Conservation (phyloP, 2,888 invertebrate species). For the Cosmia pyralina region DNA sequence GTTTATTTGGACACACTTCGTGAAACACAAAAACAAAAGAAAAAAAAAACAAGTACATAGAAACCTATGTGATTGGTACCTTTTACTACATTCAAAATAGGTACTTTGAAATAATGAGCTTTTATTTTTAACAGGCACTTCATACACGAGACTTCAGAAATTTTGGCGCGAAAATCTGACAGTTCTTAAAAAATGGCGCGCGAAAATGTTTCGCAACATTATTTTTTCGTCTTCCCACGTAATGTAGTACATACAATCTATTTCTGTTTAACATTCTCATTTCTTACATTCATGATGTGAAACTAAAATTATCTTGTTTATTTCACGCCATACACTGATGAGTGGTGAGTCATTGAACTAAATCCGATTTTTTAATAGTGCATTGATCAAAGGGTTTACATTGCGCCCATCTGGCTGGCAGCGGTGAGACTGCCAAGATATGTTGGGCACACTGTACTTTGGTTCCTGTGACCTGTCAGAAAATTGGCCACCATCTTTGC, state of each 20-base stretch:
- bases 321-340: constrained; percentile 8
- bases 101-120: too few relatives aligned
- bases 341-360: constrained; percentile 40
- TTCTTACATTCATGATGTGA: constrained; percentile 4
- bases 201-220: constrained; percentile 5
- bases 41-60: too few relatives aligned
- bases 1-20: too few relatives aligned
- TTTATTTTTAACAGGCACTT: too few relatives aligned
- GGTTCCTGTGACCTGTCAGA: background rate
- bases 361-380: constrained; percentile 23
- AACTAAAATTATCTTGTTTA: constrained; percentile 42
- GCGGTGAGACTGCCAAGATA: constrained; percentile 15
- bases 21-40: too few relatives aligned
- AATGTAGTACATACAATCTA: constrained; percentile 24
- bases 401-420: background rate
- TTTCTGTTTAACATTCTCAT: constrained; percentile 37
- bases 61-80: too few relatives aligned
- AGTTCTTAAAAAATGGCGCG: constrained; percentile 29
- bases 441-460: constrained; percentile 3
- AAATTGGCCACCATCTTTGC: background rate
- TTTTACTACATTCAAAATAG: too few relatives aligned
- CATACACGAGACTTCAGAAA: background rate
- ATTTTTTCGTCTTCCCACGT: constrained; percentile 44
- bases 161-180: constrained; percentile 48
- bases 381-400: constrained; percentile 4